These are phyloP conservation scores for Dione juno DNA, from an alignment of 2,888 invertebrate species.

Conservation along the genomic window DNA sequence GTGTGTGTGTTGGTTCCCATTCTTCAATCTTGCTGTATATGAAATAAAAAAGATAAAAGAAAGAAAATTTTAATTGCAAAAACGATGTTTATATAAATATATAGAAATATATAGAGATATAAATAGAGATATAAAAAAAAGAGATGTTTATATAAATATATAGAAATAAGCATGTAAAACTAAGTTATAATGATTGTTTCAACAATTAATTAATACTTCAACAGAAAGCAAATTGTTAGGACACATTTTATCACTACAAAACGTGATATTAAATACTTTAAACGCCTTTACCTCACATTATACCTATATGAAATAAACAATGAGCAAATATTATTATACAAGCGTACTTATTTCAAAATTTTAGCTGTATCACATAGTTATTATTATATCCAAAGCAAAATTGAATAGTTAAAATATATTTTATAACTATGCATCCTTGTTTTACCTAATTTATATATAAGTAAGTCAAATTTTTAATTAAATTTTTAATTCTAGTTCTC, in stretches of 20 bases:
- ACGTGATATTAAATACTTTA: slow-evolving; percentile 10
- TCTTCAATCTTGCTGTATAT: too few relatives aligned
- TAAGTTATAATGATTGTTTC: not conserved
- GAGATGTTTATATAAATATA: not conserved
- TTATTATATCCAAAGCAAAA: not conserved
- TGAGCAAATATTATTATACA: slow-evolving; percentile 11
- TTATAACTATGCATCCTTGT: not conserved
- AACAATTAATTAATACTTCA: not conserved
- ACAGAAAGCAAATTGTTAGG: not conserved
- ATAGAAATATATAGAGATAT: too few relatives aligned
- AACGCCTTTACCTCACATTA: slow-evolving; percentile 12
- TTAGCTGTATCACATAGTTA: not conserved
- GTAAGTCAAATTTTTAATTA: too few relatives aligned
- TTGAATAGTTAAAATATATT: not conserved
- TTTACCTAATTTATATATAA: too few relatives aligned
- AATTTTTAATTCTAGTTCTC: too few relatives aligned
- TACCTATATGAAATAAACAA: not conserved
- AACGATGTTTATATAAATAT: too few relatives aligned
- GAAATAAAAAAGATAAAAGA: too few relatives aligned
- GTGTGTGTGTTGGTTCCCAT: too few relatives aligned
- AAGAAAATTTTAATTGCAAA: too few relatives aligned
- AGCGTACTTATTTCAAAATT: slow-evolving; percentile 1
- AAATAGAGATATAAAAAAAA: too few relatives aligned
- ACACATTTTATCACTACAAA: not conserved
- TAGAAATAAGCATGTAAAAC: not conserved